phyloP scores from a whole-genome alignment of 2,888 invertebrate genomes.

The Pristionchus entomophagus region DNA sequence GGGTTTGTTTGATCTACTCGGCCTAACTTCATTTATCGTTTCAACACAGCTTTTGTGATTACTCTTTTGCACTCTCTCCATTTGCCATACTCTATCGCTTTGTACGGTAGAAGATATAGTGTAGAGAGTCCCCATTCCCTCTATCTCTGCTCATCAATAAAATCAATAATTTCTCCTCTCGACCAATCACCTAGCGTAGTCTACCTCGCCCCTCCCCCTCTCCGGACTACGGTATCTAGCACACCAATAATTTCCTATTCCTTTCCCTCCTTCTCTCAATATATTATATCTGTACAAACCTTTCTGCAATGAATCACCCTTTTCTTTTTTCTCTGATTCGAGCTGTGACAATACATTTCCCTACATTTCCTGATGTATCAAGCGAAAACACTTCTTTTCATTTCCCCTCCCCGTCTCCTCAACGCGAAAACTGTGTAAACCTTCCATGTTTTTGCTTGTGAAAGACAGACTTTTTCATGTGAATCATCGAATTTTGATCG shows the following conservation, averaged over 20 bases:
- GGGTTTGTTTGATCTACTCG: not conserved
- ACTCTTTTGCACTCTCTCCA: not conserved
- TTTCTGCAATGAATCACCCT: not conserved
- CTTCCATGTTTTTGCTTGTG: too few relatives aligned
- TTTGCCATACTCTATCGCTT: not conserved
- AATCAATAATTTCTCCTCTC: conserved; percentile 1
- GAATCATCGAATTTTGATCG: too few relatives aligned
- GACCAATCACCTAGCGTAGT: conserved; percentile 19
- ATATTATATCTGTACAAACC: conserved; percentile 30
- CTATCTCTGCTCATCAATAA: not conserved
- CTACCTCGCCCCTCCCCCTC: not conserved
- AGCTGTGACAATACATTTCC: conserved; percentile 27
- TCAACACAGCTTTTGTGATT: not conserved
- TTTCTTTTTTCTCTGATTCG: not conserved
- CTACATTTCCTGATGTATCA: not conserved
- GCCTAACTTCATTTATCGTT: not conserved
- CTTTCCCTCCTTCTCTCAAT: not conserved
- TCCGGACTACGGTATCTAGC: conserved; percentile 2
- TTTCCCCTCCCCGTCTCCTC: not conserved
- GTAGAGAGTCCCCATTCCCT: not conserved
- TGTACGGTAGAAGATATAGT: not conserved
- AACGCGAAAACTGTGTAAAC: too few relatives aligned
- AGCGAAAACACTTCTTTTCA: not conserved
- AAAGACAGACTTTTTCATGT: too few relatives aligned
- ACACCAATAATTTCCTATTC: not conserved